A percentile compares a stretch with the other conserved stretches of the same genome.
phyloP scores from a whole-genome alignment of 2,113 vertebrate genomes.

The Phoenicopterus ruber region DNA sequence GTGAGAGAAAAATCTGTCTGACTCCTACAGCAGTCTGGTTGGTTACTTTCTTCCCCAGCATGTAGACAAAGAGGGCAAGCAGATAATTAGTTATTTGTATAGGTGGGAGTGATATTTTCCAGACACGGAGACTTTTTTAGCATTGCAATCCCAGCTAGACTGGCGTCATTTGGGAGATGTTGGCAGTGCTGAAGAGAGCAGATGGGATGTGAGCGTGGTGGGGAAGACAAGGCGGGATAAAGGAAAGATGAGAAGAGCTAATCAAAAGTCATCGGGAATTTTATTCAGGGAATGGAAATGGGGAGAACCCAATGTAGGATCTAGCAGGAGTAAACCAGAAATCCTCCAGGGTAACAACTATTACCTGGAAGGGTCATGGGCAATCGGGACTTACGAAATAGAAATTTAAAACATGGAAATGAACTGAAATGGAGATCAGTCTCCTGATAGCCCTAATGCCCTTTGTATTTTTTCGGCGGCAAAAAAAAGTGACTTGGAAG shows the following conservation, averaged over 20 bases:
- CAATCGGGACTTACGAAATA: neutral
- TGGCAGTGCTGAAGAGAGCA: slow-evolving; percentile 3
- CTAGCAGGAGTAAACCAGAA: neutral
- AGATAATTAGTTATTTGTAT: neutral
- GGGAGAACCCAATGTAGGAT: neutral
- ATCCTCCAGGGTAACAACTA: neutral
- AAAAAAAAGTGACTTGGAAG: neutral
- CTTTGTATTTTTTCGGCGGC: neutral
- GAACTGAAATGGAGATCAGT: neutral
- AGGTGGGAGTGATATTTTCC: neutral
- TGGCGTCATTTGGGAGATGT: neutral
- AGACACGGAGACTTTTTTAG: neutral
- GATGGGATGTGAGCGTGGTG: neutral
- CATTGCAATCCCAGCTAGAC: neutral
- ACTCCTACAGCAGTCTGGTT: neutral
- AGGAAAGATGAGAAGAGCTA: neutral
- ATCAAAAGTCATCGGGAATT: neutral
- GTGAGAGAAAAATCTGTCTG: neutral
- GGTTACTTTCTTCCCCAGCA: neutral
- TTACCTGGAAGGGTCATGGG: neutral
- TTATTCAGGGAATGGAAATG: neutral
- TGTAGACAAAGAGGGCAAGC: neutral
- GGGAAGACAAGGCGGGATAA: neutral
- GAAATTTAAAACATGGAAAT: neutral
- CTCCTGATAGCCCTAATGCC: neutral